Evolutionary conservation across 1,140 invertebrate genomes (phyloP).

Genomic region (Drosophila parvula): DNA sequence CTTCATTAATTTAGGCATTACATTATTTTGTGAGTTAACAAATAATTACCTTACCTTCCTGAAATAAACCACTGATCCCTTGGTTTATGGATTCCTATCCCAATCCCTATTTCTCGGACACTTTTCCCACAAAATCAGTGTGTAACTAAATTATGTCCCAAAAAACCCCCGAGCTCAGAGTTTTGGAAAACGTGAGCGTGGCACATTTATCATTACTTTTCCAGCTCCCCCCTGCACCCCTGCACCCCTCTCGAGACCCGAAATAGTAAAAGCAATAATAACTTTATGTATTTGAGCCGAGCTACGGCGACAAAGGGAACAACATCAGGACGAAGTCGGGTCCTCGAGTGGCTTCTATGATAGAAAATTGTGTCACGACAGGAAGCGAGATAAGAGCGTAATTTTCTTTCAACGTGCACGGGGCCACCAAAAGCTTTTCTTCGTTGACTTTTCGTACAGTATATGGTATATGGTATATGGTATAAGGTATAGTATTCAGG

Average conservation of each 20-base stretch:
- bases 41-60: not conserved
- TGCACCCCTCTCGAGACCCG: not conserved
- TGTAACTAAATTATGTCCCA: constrained; percentile 61
- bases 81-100: not conserved
- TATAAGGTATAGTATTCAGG: constrained; percentile 9
- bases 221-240: not conserved
- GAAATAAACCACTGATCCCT: constrained; percentile 1
- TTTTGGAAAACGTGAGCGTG: constrained; percentile 66
- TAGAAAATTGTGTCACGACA: constrained; percentile 84
- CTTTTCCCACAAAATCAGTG: constrained; percentile 24
- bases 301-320: constrained; percentile 20
- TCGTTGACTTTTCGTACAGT: constrained; percentile 1
- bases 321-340: constrained; percentile 25
- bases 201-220: constrained; percentile 72
- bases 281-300: constrained; percentile 76
- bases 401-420: constrained; percentile 79
- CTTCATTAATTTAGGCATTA: not conserved
- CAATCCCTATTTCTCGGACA: not conserved
- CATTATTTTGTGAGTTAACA: not conserved
- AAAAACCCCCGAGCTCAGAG: not conserved
- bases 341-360: constrained; percentile 69
- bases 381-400: constrained; percentile 84
- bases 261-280: constrained; percentile 72
- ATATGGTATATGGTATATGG: not conserved
- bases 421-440: constrained; percentile 61